These are phyloP conservation scores for Lepidocolaptes lacrymiger DNA, from an alignment of 2,797 vertebrate species.

Conservation along the genomic window DNA sequence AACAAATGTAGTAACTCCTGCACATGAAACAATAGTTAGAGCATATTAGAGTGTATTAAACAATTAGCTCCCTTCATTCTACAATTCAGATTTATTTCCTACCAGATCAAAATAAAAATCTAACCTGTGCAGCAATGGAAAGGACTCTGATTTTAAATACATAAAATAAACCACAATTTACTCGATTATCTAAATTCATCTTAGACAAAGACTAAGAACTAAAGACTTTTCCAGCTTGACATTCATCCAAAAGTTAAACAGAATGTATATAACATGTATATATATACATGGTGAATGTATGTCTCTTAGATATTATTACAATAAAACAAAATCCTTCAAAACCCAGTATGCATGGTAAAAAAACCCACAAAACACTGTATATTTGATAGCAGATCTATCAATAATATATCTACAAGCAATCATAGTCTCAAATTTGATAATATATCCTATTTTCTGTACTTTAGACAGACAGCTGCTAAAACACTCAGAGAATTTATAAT, in stretches of 20 bases:
- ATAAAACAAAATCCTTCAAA: background rate
- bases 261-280: too few species aligned
- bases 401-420: background rate
- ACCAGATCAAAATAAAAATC: background rate
- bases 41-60: background rate
- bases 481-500: background rate
- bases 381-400: background rate
- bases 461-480: background rate
- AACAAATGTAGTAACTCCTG: background rate
- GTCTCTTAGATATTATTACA: background rate
- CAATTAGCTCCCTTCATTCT: background rate
- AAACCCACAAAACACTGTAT: background rate
- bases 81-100: background rate
- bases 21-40: background rate
- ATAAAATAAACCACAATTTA: background rate
- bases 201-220: background rate
- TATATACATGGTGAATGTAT: background rate
- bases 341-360: background rate
- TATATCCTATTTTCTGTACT: background rate
- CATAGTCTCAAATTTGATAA: background rate
- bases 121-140: background rate
- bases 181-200: background rate
- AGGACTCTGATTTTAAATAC: background rate
- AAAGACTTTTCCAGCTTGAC: background rate
- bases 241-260: background rate